phyloP scores from a whole-genome alignment of 2,113 vertebrate species.

The Campylomormyrus numenius region DNA sequence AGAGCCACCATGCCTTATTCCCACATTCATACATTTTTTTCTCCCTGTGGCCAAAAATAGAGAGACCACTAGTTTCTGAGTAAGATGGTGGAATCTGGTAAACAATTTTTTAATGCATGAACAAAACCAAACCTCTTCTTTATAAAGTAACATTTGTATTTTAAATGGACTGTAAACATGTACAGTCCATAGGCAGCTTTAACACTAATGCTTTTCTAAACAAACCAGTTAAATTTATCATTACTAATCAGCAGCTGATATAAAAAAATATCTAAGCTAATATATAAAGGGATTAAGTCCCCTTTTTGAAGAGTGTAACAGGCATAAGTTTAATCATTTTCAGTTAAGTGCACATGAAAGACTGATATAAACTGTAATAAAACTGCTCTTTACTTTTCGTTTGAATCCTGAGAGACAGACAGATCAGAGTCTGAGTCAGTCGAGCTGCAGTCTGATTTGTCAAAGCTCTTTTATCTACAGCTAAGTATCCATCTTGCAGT shows the following conservation, averaged over 20 bases:
- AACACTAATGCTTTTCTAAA: background rate
- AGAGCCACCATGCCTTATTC: background rate
- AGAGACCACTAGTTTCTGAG: background rate
- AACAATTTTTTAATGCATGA: background rate
- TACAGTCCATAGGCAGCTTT: background rate
- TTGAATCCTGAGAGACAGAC: background rate
- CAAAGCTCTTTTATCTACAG: background rate
- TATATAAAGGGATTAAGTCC: constrained; percentile 1
- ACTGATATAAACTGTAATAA: background rate
- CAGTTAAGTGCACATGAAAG: background rate
- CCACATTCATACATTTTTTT: background rate
- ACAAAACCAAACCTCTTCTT: background rate
- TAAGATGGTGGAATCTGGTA: background rate
- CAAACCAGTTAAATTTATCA: background rate
- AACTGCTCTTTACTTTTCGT: background rate
- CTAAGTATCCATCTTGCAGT: background rate
- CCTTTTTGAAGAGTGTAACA: background rate
- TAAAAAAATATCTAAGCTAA: background rate
- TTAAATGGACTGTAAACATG: background rate
- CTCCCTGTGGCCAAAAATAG: background rate
- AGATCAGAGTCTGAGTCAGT: background rate
- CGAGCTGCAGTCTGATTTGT: background rate
- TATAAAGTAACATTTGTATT: background rate
- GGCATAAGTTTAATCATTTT: background rate
- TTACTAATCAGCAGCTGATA: background rate